phyloP scores from a whole-genome alignment of 1,140 invertebrate genomes.

The Eubasilissa regina region DNA sequence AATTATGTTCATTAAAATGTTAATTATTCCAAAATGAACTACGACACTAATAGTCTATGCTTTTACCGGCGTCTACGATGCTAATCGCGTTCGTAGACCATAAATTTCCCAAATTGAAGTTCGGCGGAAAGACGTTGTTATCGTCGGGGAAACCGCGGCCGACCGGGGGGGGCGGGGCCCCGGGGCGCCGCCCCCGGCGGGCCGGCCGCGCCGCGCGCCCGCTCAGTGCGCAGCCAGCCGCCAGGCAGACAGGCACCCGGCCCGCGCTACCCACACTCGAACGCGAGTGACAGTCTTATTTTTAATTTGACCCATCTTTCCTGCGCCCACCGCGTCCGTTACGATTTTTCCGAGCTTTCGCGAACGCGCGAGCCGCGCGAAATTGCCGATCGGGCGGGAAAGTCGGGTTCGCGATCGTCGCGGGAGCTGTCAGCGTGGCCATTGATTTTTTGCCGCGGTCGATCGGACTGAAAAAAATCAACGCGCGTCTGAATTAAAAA shows the following conservation, averaged over 20 bases:
- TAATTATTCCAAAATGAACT: conserved; percentile 38
- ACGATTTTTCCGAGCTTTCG: not conserved
- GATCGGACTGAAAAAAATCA: not conserved
- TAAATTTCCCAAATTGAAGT: conserved; percentile 58
- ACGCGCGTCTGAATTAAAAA: not conserved
- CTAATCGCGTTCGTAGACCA: conserved; percentile 39
- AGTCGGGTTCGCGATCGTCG: not conserved
- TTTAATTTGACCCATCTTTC: conserved; percentile 42
- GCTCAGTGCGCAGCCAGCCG: conserved; percentile 59
- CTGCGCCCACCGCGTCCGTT: not conserved
- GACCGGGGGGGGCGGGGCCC: conserved; percentile 64
- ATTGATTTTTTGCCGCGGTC: conserved; percentile 3
- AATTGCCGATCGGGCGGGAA: conserved; percentile 17
- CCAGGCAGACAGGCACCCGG: conserved; percentile 31
- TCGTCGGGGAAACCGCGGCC: conserved; percentile 58
- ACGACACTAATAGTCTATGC: conserved; percentile 43
- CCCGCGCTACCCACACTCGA: conserved; percentile 12
- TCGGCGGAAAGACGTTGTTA: conserved; percentile 60
- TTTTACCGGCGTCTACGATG: conserved; percentile 42
- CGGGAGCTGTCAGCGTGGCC: conserved; percentile 20
- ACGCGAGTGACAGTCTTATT: conserved; percentile 45
- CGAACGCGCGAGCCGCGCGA: not conserved
- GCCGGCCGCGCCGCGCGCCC: conserved; percentile 62
- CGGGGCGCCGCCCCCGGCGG: conserved; percentile 63
- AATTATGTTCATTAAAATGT: conserved; percentile 45